Conservation (phyloP, 2,797 vertebrate genomes). For the Gallinago solitaria region DNA sequence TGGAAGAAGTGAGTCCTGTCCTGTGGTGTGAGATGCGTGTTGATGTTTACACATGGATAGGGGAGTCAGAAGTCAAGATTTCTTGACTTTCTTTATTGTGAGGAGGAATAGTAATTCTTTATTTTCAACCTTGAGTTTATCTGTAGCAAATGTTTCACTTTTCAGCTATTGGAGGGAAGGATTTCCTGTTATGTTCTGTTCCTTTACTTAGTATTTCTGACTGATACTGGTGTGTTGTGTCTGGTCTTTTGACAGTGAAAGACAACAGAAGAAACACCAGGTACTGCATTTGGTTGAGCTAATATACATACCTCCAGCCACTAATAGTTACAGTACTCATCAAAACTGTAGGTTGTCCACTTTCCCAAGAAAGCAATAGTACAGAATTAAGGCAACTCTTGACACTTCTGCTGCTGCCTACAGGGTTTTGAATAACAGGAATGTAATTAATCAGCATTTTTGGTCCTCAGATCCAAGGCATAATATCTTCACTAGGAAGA, state of each 20-base stretch:
- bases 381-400: neutral
- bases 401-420: neutral
- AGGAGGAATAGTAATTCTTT: neutral
- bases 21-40: neutral
- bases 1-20: neutral
- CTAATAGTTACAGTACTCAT: neutral
- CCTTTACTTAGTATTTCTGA: neutral
- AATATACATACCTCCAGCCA: neutral
- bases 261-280: neutral
- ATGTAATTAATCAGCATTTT: conserved; percentile 18
- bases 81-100: neutral
- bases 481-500: neutral
- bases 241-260: conserved; percentile 23
- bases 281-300: neutral
- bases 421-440: neutral
- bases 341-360: neutral
- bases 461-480: neutral
- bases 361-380: neutral
- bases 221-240: neutral
- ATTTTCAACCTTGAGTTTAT: neutral
- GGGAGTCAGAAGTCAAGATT: neutral
- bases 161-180: conserved; percentile 1
- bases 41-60: neutral
- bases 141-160: neutral
- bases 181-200: conserved; percentile 50